Evolutionary conservation across 2,113 vertebrate species (phyloP), one percentile per base, ranked within the genome.

Genomic region (Acanthochromis polyacanthus): DNA sequence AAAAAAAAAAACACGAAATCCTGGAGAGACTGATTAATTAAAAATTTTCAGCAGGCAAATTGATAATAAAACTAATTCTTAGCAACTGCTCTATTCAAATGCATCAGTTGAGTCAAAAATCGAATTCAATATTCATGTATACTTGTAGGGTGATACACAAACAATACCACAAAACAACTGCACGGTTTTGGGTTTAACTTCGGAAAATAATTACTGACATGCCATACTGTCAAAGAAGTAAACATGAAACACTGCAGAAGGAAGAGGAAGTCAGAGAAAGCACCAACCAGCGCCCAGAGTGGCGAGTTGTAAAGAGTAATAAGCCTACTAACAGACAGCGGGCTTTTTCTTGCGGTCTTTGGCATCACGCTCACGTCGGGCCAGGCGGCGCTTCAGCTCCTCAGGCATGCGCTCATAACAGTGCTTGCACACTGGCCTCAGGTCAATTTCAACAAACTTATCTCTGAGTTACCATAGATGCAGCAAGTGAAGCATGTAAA

Each of bases 391-490:
- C 89, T 97, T 99, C 92, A 99, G 96, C 93, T 99, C 98, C 87
- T 99, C 97, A 0, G 98, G 98, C 95, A 99, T 95, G 95, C 93
- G 95, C 88, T 99, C 97, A 20, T 98, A 99, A 93, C 98, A 99
- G 90, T 96, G 96, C 93, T 96, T 98, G 95, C 97, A 99, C 92
- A 98, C 95, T 75, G 97, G 97, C 93, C 96, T 98, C 93, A 99
- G 95, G 93, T 99, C 98, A 93, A 99, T 96, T 95, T 99, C 98
- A 95, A 99, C 96, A 97, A 99, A 99, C 86, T 97, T 99, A 96
- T 98, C 97, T 95, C 98, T 99, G 88, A 82, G 75, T 82, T 79
- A 78, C 75, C 84, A 57, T 8, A 75, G 78, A 77, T 7, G 52
- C 71, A 85, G 61, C 75, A 79, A 51, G 65, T 46, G 85, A 83